Percentiles rank a stretch among this genome's conserved stretches.
Conservation (phyloP, 2,797 vertebrate species). For the Anguilla marmorata region DNA sequence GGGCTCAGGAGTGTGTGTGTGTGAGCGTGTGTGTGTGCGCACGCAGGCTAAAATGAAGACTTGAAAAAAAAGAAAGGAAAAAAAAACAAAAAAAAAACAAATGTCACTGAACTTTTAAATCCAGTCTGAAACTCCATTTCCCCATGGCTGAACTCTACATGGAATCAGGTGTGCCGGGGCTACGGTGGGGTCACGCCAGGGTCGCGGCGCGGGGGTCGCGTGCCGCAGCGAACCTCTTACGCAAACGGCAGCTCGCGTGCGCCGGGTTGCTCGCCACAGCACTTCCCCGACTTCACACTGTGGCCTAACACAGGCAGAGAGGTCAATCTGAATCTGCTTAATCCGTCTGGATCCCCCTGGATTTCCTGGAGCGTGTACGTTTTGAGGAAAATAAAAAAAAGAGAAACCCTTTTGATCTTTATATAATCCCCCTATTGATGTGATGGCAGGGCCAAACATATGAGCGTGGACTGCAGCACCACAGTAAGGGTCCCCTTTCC, state of each 20-base stretch:
- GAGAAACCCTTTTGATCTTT: conserved; percentile 39
- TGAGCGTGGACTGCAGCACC: not conserved
- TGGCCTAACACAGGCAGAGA: conserved; percentile 37
- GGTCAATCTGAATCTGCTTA: conserved; percentile 43
- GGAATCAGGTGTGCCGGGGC: conserved; percentile 30
- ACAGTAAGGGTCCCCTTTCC: not conserved
- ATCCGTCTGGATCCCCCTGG: conserved; percentile 46
- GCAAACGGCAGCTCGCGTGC: conserved; percentile 35
- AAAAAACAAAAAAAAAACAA: conserved; percentile 31
- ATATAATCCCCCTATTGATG: conserved; percentile 27
- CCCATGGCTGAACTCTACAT: not conserved
- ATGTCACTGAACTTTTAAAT: conserved; percentile 26
- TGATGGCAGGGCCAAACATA: not conserved
- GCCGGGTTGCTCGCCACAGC: not conserved
- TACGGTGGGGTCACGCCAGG: conserved; percentile 23
- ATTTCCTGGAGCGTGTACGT: conserved; percentile 53
- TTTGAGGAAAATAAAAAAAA: conserved; percentile 33
- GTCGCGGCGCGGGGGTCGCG: conserved; percentile 28
- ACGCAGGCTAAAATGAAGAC: conserved; percentile 34
- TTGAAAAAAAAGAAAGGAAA: not conserved
- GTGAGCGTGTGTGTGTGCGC: conserved; percentile 14
- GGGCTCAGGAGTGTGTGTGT: not conserved
- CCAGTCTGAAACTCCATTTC: conserved; percentile 37
- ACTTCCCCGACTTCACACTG: conserved; percentile 32
- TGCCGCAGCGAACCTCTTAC: conserved; percentile 21